These are phyloP conservation scores for Percina caprodes DNA, from an alignment of 2,113 vertebrate species.

Conservation along the genomic window DNA sequence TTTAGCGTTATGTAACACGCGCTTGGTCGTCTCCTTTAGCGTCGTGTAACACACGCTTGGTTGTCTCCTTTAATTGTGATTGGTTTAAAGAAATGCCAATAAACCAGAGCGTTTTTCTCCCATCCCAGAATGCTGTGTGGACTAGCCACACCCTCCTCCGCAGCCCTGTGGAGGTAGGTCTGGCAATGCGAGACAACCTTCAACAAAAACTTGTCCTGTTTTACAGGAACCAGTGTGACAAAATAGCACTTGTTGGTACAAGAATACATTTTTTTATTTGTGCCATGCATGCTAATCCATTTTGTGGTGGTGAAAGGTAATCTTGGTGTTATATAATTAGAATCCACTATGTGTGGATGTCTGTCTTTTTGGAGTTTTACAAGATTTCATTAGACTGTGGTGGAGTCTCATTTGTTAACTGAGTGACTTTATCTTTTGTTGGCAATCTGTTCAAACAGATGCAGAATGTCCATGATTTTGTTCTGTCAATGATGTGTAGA, in stretches of 20 bases:
- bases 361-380: background rate
- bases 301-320: too few species aligned
- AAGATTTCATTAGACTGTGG: background rate
- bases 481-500: slow-evolving; percentile 17
- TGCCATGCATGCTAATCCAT: background rate
- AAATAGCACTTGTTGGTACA: background rate
- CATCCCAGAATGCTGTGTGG: too few species aligned
- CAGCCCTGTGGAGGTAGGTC: too few species aligned
- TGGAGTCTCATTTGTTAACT: background rate
- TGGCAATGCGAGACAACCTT: too few species aligned
- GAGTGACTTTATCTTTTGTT: background rate
- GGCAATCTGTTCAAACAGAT: background rate
- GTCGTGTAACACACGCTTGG: too few species aligned
- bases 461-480: background rate
- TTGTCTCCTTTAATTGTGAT: too few species aligned
- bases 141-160: too few species aligned
- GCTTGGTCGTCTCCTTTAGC: too few species aligned
- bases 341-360: background rate
- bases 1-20: too few species aligned
- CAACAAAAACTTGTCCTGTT: too few species aligned
- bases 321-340: background rate
- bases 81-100: too few species aligned
- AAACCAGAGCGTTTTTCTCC: too few species aligned
- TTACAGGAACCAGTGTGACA: background rate
- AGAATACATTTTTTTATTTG: background rate